Conservation (phyloP, 2,113 vertebrate species). For the Malurus alboscapulatus region DNA sequence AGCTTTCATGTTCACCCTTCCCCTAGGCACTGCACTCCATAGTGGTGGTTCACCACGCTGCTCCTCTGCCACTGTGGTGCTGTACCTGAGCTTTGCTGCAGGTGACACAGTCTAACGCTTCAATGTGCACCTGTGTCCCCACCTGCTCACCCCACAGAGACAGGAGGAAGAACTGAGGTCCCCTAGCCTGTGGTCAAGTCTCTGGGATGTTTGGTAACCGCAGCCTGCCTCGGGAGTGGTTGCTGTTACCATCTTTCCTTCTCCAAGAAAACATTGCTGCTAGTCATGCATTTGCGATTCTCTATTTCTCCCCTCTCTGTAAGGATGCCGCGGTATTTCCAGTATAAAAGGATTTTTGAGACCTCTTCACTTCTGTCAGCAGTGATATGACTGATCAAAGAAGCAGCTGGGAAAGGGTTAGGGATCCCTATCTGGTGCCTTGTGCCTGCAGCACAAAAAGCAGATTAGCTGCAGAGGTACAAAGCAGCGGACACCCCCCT, state of each 20-base stretch:
- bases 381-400: neutral
- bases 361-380: neutral
- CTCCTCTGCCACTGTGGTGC: neutral
- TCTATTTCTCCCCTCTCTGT: neutral
- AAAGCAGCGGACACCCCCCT: accelerated
- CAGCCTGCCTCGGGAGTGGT: neutral
- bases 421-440: neutral
- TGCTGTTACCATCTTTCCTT: neutral
- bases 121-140: neutral
- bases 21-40: neutral
- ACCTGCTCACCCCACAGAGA: neutral
- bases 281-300: neutral
- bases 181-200: neutral
- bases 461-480: neutral
- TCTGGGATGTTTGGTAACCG: neutral
- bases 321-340: neutral
- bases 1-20: neutral
- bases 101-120: neutral
- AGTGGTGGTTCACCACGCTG: neutral
- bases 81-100: neutral
- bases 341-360: neutral
- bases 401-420: neutral
- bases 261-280: neutral
- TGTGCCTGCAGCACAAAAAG: neutral
- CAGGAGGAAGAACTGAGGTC: neutral